Percentiles rank a stretch among this genome's conserved stretches.
phyloP scores from a whole-genome alignment of 2,797 vertebrate species.

The Gadopsis bispinosus region DNA sequence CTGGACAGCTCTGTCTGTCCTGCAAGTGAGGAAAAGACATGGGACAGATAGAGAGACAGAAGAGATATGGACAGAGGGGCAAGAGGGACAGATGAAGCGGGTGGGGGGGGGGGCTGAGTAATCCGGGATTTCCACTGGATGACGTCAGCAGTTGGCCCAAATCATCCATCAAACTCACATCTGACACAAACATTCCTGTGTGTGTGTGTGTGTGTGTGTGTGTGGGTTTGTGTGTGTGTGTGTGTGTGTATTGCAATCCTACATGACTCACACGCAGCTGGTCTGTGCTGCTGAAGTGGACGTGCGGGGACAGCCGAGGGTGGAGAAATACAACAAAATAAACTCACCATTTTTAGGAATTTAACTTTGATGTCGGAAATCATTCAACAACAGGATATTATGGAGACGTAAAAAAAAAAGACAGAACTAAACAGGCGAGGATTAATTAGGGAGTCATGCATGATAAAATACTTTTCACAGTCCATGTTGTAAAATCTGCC shows the following conservation, averaged over 20 bases:
- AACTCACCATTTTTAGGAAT: constrained; percentile 17
- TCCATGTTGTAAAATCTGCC: constrained; percentile 23
- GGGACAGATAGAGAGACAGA: constrained; percentile 16
- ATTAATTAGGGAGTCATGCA: background rate
- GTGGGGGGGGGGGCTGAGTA: constrained; percentile 70
- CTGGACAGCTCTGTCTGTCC: constrained; percentile 33
- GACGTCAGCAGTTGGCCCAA: constrained; percentile 83
- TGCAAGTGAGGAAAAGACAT: constrained; percentile 18
- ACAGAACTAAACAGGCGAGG: background rate
- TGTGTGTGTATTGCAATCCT: constrained; percentile 50
- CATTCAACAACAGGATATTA: constrained; percentile 3
- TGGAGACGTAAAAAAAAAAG: background rate
- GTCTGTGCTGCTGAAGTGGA: constrained; percentile 41
- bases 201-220: constrained; percentile 3
- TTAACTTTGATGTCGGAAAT: constrained; percentile 33
- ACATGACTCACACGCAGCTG: constrained; percentile 81
- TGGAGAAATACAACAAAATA: constrained; percentile 14
- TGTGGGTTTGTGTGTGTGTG: constrained; percentile 11
- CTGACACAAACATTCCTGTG: constrained; percentile 65
- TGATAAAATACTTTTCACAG: constrained; percentile 6
- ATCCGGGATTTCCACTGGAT: constrained; percentile 86
- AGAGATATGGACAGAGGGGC: constrained; percentile 22
- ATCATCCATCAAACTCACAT: constrained; percentile 79
- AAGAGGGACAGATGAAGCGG: constrained; percentile 42
- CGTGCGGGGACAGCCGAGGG: constrained; percentile 25